A percentile compares a stretch with the other conserved stretches of the same genome.
phyloP scores from a whole-genome alignment of 2,888 invertebrate species.

The Oligia latruncula region DNA sequence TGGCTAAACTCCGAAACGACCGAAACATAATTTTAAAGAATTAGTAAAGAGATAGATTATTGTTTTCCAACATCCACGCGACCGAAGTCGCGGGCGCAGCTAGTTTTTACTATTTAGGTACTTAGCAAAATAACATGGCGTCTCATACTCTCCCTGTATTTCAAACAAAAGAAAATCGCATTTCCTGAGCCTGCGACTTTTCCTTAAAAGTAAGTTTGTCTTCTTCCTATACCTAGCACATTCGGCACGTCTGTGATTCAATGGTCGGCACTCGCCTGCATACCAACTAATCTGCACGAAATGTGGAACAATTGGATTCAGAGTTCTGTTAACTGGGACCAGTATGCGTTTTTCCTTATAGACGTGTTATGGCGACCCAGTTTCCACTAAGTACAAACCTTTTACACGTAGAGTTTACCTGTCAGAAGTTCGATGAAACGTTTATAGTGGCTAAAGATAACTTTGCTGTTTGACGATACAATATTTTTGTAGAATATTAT shows the following conservation, averaged over 20 bases:
- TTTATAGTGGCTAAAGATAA: constrained; percentile 11
- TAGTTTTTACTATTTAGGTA: background rate
- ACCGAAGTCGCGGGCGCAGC: background rate
- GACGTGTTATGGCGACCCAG: constrained; percentile 40
- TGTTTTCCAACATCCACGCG: background rate
- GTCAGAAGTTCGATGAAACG: constrained; percentile 34
- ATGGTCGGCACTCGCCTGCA: constrained; percentile 67
- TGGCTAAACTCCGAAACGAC: too few species aligned
- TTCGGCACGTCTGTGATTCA: constrained; percentile 70
- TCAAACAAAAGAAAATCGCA: background rate
- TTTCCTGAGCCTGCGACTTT: background rate
- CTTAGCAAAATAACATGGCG: background rate
- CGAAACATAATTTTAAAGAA: background rate
- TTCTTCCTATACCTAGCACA: constrained; percentile 30
- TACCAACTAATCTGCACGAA: constrained; percentile 74
- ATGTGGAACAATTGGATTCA: constrained; percentile 69
- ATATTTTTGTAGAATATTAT: background rate
- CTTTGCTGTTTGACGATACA: constrained; percentile 30
- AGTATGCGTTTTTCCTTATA: constrained; percentile 60
- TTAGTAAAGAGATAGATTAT: background rate
- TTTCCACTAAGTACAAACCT: constrained; percentile 53
- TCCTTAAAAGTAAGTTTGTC: constrained; percentile 24
- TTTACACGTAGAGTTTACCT: constrained; percentile 46
- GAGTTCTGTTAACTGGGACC: constrained; percentile 43
- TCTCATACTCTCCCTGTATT: background rate